Percentiles rank a stretch among this genome's conserved stretches.
Conservation (phyloP, 2,888 invertebrate species). For the Galeruca laticollis region DNA sequence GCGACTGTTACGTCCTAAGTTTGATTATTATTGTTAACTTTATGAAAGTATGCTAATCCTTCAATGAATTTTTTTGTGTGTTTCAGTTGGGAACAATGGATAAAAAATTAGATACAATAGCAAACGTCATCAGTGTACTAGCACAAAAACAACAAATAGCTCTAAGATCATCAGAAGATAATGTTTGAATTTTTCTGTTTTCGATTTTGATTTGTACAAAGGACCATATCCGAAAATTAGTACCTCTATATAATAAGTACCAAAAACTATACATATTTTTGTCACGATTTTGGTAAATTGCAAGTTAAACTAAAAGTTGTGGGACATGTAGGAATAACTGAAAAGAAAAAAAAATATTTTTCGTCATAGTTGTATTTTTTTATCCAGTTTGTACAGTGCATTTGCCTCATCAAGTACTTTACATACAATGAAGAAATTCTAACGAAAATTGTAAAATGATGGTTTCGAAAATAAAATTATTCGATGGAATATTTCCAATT, state of each 20-base stretch:
- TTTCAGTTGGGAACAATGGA: conserved; percentile 72
- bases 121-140: conserved; percentile 71
- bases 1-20: too few species aligned
- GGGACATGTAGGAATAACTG: neutral
- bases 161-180: conserved; percentile 66
- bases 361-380: conserved; percentile 29
- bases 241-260: conserved; percentile 3
- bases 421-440: neutral
- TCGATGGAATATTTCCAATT: too few species aligned
- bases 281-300: conserved; percentile 25
- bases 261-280: conserved; percentile 27
- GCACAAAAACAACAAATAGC: conserved; percentile 71
- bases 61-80: too few species aligned
- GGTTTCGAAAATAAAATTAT: neutral
- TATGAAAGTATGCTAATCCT: neutral
- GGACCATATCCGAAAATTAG: conserved; percentile 25
- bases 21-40: too few species aligned
- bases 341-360: conserved; percentile 25
- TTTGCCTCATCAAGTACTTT: conserved; percentile 6
- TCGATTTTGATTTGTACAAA: conserved; percentile 24
- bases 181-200: conserved; percentile 14
- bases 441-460: too few species aligned
- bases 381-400: conserved; percentile 21
- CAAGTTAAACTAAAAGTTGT: conserved; percentile 6
- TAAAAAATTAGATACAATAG: conserved; percentile 73